A percentile compares a stretch with the other conserved stretches of the same genome.
phyloP scores from a whole-genome alignment of 2,888 invertebrate genomes.

The Thelaira solivaga region DNA sequence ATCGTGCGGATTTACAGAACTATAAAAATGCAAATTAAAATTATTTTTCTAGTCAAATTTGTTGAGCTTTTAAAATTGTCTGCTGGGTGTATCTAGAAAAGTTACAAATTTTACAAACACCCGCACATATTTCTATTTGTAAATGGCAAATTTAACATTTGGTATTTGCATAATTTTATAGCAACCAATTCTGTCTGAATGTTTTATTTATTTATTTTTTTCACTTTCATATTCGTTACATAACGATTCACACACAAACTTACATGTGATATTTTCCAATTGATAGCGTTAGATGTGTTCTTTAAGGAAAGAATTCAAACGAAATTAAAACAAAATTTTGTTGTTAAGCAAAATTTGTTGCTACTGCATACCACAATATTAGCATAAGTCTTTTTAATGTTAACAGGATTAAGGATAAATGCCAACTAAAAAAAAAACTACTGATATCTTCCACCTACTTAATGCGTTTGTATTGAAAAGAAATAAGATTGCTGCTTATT shows the following conservation, averaged over 20 bases:
- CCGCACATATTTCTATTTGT: neutral
- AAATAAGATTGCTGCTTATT: too few species aligned
- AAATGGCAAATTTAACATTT: conserved; percentile 36
- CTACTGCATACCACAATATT: neutral
- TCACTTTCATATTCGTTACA: neutral
- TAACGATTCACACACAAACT: neutral
- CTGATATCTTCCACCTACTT: conserved; percentile 18
- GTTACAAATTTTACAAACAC: too few species aligned
- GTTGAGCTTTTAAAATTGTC: too few species aligned
- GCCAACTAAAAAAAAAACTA: neutral
- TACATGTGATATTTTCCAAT: too few species aligned
- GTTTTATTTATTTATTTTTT: neutral
- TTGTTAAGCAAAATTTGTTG: neutral
- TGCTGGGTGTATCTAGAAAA: too few species aligned
- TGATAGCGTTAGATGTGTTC: too few species aligned
- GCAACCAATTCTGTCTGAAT: conserved; percentile 27
- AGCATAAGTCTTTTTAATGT: neutral
- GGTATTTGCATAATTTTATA: conserved; percentile 55
- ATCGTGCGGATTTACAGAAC: too few species aligned
- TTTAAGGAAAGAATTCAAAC: neutral
- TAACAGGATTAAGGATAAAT: neutral
- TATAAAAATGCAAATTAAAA: too few species aligned
- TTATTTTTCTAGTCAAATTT: too few species aligned
- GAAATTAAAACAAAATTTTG: conserved; percentile 19
- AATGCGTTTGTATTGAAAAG: too few species aligned